These are phyloP conservation scores for Zhengitettix transpicula DNA, from an alignment of 2,888 invertebrate genomes.

Conservation along the genomic window DNA sequence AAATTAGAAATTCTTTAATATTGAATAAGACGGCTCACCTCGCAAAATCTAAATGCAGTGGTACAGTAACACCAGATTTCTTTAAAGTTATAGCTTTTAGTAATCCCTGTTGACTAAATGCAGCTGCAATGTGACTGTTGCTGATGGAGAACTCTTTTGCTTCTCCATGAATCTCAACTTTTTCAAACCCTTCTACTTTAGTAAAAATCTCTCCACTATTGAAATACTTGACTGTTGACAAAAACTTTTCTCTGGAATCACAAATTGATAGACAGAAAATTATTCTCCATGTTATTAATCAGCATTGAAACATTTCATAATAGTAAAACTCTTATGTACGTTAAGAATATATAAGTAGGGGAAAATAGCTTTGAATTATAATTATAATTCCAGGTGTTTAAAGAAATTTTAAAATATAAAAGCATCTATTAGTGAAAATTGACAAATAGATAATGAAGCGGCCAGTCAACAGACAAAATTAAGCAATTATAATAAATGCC, in stretches of 20 bases:
- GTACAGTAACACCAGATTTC: slow-evolving; percentile 29
- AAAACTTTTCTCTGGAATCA: slow-evolving; percentile 3
- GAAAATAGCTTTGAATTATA: no score
- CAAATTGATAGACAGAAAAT: not conserved
- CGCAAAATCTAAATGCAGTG: slow-evolving; percentile 62
- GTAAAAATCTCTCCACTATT: slow-evolving; percentile 5
- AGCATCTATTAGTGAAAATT: no score
- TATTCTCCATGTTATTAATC: not conserved
- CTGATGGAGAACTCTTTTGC: slow-evolving; percentile 36
- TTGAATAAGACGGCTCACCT: slow-evolving; percentile 29
- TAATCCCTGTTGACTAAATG: slow-evolving; percentile 50
- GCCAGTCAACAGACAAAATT: no score
- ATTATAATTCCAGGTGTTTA: no score
- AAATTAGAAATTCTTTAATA: no score
- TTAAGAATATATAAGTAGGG: no score
- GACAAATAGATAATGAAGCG: no score
- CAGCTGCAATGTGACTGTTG: slow-evolving; percentile 34
- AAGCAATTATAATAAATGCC: no score
- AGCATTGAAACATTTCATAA: not conserved
- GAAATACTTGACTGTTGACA: slow-evolving; percentile 4
- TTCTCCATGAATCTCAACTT: slow-evolving; percentile 26
- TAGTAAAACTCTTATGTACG: no score
- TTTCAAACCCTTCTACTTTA: slow-evolving; percentile 24
- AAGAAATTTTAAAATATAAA: no score
- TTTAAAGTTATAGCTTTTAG: slow-evolving; percentile 45